Evolutionary conservation across 2,888 invertebrate species (phyloP).

Genomic region (Scaeva pyrastri): DNA sequence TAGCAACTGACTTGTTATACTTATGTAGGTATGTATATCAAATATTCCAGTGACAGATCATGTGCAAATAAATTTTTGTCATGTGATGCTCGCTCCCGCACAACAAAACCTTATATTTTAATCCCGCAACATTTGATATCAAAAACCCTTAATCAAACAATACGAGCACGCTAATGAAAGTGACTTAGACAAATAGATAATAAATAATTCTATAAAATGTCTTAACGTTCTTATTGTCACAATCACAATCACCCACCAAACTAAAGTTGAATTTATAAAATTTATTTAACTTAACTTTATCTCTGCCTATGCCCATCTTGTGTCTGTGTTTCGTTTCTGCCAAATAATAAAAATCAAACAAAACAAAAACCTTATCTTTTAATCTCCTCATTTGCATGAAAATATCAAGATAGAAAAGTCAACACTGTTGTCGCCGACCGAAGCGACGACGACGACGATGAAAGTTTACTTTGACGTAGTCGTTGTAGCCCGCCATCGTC

Average conservation of each 20-base stretch:
- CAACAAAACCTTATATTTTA: no score
- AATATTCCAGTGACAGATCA: no score
- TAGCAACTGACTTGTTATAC: no score
- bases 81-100: no score
- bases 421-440: background rate
- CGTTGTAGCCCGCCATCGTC: no score
- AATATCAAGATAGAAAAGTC: conserved; percentile 14
- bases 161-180: background rate
- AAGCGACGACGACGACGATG: no score
- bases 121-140: no score
- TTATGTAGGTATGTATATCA: no score
- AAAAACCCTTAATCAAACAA: background rate
- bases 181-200: background rate
- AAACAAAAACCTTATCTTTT: conserved; percentile 4
- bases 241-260: background rate
- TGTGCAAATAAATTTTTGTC: no score
- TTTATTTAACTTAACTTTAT: background rate
- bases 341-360: no score
- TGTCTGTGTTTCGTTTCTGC: background rate
- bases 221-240: background rate
- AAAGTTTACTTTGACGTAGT: no score
- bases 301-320: background rate
- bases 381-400: conserved; percentile 8
- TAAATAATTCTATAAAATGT: background rate
- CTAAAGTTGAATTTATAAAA: no score